phyloP scores from a whole-genome alignment of 2,113 vertebrate genomes.

The Coturnix japonica region DNA sequence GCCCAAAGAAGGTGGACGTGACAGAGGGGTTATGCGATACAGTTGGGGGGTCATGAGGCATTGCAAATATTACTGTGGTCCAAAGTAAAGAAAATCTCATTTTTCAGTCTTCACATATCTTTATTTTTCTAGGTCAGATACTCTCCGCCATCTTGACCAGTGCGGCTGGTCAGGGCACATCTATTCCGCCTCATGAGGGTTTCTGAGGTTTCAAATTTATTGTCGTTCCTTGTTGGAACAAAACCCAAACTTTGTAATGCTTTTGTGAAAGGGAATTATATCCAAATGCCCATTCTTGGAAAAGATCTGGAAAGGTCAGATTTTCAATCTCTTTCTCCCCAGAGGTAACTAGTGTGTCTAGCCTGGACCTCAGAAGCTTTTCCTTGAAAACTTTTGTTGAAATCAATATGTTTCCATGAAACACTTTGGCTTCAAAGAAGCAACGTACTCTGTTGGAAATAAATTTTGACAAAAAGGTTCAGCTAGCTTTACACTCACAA shows the following conservation, averaged over 20 bases:
- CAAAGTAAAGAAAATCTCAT: constrained; percentile 20
- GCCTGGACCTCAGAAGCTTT: constrained; percentile 47
- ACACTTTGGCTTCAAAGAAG: constrained; percentile 51
- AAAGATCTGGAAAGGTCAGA: constrained; percentile 62
- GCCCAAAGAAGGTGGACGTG: not conserved
- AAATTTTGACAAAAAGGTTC: constrained; percentile 51
- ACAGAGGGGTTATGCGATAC: not conserved
- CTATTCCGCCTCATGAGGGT: constrained; percentile 26
- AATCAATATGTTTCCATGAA: constrained; percentile 54
- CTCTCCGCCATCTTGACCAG: constrained; percentile 31
- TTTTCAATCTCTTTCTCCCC: constrained; percentile 63
- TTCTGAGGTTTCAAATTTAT: constrained; percentile 55
- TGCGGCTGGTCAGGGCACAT: constrained; percentile 42
- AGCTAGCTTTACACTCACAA: constrained; percentile 32
- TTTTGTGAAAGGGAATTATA: constrained; percentile 60
- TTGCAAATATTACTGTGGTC: constrained; percentile 25
- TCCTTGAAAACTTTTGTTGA: constrained; percentile 58
- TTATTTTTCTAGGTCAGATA: constrained; percentile 56
- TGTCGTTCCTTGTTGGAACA: constrained; percentile 43
- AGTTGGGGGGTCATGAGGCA: not conserved
- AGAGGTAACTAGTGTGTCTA: constrained; percentile 47
- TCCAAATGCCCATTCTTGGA: constrained; percentile 57
- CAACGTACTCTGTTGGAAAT: constrained; percentile 35
- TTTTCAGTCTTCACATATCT: constrained; percentile 24
- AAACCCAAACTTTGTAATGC: constrained; percentile 46